A percentile compares a stretch with the other conserved stretches of the same genome.
phyloP scores from a whole-genome alignment of 2,797 vertebrate genomes.

The Chrysocyon brachyurus region DNA sequence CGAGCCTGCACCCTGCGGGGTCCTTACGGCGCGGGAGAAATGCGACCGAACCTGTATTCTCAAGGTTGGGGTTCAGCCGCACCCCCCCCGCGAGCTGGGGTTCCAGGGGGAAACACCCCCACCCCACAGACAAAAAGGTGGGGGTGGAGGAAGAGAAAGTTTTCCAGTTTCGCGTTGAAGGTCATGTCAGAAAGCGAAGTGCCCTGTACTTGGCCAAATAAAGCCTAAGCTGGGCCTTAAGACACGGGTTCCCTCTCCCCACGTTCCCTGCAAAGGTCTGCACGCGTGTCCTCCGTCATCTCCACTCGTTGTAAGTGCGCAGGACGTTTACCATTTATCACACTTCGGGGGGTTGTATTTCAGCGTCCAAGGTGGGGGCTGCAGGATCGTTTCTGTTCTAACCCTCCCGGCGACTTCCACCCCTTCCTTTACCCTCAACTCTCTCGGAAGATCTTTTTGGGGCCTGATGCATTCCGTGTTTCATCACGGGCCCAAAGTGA shows the following conservation, averaged over 20 bases:
- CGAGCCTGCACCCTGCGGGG: not conserved
- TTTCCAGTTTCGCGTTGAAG: not conserved
- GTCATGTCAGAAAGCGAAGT: conserved; percentile 20
- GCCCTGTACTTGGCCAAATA: conserved; percentile 51
- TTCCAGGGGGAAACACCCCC: not conserved
- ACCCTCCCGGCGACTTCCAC: conserved; percentile 17
- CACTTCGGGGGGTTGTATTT: not conserved
- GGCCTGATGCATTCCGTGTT: not conserved
- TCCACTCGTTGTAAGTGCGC: not conserved
- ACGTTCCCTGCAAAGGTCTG: not conserved
- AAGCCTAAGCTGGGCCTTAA: conserved; percentile 1
- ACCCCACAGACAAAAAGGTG: not conserved
- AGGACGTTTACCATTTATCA: not conserved
- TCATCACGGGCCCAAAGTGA: not conserved
- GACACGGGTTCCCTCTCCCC: not conserved
- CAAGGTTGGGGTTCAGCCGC: not conserved
- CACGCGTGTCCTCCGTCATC: not conserved
- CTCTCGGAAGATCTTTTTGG: not conserved
- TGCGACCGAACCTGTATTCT: not conserved
- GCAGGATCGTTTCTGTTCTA: conserved; percentile 65
- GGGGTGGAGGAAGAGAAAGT: conserved; percentile 64
- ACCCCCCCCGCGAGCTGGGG: not conserved
- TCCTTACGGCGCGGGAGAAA: not conserved
- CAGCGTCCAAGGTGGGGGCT: conserved; percentile 8
- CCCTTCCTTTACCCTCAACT: conserved; percentile 35